These are phyloP conservation scores for Aradus depressus DNA, from an alignment of 2,888 invertebrate species.

Conservation along the genomic window DNA sequence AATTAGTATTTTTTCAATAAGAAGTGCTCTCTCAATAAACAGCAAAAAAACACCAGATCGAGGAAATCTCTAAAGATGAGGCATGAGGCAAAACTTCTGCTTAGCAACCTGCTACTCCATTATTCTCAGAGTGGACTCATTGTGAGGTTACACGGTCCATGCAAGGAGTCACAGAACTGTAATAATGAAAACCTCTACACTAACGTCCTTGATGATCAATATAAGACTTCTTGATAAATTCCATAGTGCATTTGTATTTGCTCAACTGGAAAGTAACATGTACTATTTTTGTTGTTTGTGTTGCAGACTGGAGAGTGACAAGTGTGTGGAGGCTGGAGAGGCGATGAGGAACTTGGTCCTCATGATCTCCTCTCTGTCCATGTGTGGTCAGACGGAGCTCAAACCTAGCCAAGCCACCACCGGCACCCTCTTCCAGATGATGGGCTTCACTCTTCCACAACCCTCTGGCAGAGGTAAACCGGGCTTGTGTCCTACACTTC, in stretches of 20 bases:
- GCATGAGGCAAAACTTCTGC: too few relatives aligned
- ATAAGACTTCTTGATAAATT: neutral
- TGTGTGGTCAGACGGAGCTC: constrained; percentile 87
- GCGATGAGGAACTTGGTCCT: constrained; percentile 86
- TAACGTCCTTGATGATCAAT: constrained; percentile 9
- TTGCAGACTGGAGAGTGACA: constrained; percentile 65
- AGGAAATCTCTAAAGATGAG: too few relatives aligned
- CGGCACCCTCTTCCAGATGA: constrained; percentile 82
- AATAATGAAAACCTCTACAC: neutral
- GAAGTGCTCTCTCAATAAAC: too few relatives aligned
- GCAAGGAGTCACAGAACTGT: too few relatives aligned
- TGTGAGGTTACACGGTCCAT: too few relatives aligned
- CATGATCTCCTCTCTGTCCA: constrained; percentile 86
- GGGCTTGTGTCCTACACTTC: constrained; percentile 60
- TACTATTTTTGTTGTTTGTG: too few relatives aligned
- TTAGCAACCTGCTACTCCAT: too few relatives aligned
- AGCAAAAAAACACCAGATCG: too few relatives aligned
- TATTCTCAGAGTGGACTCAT: too few relatives aligned
- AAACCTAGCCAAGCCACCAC: constrained; percentile 77
- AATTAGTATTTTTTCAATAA: too few relatives aligned
- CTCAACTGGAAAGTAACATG: neutral
- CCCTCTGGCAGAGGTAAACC: constrained; percentile 63
- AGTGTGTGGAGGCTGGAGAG: constrained; percentile 73
- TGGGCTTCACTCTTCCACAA: constrained; percentile 85
- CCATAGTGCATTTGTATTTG: too few relatives aligned